phyloP scores from a whole-genome alignment of 1,140 invertebrate genomes.

The Drosophila melanogaster region DNA sequence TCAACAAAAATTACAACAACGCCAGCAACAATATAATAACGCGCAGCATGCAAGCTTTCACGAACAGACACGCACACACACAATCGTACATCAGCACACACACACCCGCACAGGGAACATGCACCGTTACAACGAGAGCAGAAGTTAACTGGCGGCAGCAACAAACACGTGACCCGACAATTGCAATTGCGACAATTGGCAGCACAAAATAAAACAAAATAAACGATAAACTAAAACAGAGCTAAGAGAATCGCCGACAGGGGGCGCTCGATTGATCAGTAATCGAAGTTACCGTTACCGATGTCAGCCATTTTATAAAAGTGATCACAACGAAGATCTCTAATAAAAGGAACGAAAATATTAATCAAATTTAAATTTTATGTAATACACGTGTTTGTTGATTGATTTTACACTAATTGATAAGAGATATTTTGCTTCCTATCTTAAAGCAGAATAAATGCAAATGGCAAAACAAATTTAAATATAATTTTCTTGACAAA shows the following conservation, averaged over 20 bases:
- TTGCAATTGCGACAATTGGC: slow-evolving; percentile 81
- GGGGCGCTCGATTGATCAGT: slow-evolving; percentile 10
- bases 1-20: slow-evolving; percentile 44
- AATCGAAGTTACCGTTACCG: slow-evolving; percentile 28
- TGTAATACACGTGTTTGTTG: too few relatives aligned
- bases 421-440: too few relatives aligned
- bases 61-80: slow-evolving; percentile 58
- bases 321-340: slow-evolving; percentile 30
- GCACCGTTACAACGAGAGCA: slow-evolving; percentile 79
- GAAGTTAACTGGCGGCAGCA: slow-evolving; percentile 77
- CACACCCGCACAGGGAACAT: slow-evolving; percentile 44
- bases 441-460: too few relatives aligned
- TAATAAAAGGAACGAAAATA: not conserved
- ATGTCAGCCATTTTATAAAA: slow-evolving; percentile 48
- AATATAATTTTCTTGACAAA: too few relatives aligned
- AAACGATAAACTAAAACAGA: slow-evolving; percentile 28
- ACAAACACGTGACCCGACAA: slow-evolving; percentile 79
- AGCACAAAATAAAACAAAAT: slow-evolving; percentile 52
- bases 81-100: slow-evolving; percentile 1
- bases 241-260: slow-evolving; percentile 31
- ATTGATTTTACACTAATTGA: too few relatives aligned
- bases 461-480: too few relatives aligned
- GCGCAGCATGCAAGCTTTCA: slow-evolving; percentile 77
- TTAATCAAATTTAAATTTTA: not conserved
- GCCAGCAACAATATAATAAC: slow-evolving; percentile 55